Evolutionary conservation across 1,140 invertebrate genomes (phyloP), one percentile per base, ranked within the genome.

Genomic region (Papilio glaucus): DNA sequence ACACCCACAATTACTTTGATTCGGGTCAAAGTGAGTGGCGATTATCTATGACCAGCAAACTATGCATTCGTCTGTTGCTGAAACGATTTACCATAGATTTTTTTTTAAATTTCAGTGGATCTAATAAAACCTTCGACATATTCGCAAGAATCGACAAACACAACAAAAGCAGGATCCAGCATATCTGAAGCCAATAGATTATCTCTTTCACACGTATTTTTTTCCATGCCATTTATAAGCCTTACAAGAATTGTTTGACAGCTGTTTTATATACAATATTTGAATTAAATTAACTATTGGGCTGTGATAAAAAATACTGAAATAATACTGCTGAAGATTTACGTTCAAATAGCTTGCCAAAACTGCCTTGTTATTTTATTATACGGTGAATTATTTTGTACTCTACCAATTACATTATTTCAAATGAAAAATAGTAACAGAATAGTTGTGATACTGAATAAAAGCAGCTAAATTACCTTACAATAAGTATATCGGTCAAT

Each of bases 271-370:
- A 12, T 67, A 78, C 49, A 70, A 67, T 74, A 69, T 81, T 76
- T 76, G 72, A 73, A 69, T 77, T 21, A 49, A 68, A 68, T 81
- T 72, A 81, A 77, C 81, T 79, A 82, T 83, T 82, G 81, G 85
- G 88, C 90, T 92, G 88, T 92, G 90, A 92, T 92, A 92, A 83
- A n/a, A 84, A 81, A 76, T 71, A 71, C 24, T 24, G 12, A 78
- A 33, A 33, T 33, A 6, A 76, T 76, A 37, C 41, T 69, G 62
- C 61, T 61, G 60, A 38, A 61, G 42, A 65, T 61, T 67, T 68
- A 71, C 15, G 33, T 57, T 65, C 2, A 24, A 39, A 65, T 38
- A 41, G 37, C 37, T 39, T 38, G 62, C n/a, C 4, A 21, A 38
- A 65, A 38, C n/a, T 65, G 15, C 62, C 18, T 21, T 65, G 33